Base-by-base conservation (phyloP, 2,888 invertebrate species). In the Thera britannica region DNA sequence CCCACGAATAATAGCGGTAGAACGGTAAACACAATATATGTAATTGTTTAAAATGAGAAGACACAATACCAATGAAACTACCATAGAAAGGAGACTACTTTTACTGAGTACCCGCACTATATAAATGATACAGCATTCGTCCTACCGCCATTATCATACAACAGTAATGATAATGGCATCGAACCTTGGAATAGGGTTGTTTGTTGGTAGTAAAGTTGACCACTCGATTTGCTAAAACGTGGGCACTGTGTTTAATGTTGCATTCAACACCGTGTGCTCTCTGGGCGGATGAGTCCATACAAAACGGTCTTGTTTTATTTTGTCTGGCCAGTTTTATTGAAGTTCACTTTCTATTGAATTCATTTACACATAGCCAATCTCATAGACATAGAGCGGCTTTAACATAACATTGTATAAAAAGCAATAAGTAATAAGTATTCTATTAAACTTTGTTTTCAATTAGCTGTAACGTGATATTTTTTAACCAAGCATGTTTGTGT, bases 221-320 rank as follows among this genome's bases (percentile, higher is more conserved):
- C 67, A 73, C 75, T 76, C 79, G 79, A 78, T 80, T 80, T 81
- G 79, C 74, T 75, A 75, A 68, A 75, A 76, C 75, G 78, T 81
- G 81, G 80, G 77, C 78, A 72, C 79, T 77, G 75, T 75, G 74
- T 77, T 76, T 70, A 71, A 72, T 74, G 71, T 65, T 66, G 70
- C 64, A 72, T 73, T 73, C 72, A 75, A 63, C 63, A 70, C 68
- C 54, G 68, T 67, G 57, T 61, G 61, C 67, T 66, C 62, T 70
- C 72, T 68, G 63, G 49, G 68, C 62, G 70, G 72, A 68, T 67
- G 66, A 46, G 59, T 60, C 68, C 61, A 62, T 68, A 58, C 65
- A 68, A 65, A 68, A 48, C 52, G 35, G 34, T 63, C 60, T 64
- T 67, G 58, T 56, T 70, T 70, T 70, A 64, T 62, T 67, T 65